These are phyloP conservation scores for Corythaeola cristata DNA, from an alignment of 2,113 vertebrate genomes.

Conservation along the genomic window DNA sequence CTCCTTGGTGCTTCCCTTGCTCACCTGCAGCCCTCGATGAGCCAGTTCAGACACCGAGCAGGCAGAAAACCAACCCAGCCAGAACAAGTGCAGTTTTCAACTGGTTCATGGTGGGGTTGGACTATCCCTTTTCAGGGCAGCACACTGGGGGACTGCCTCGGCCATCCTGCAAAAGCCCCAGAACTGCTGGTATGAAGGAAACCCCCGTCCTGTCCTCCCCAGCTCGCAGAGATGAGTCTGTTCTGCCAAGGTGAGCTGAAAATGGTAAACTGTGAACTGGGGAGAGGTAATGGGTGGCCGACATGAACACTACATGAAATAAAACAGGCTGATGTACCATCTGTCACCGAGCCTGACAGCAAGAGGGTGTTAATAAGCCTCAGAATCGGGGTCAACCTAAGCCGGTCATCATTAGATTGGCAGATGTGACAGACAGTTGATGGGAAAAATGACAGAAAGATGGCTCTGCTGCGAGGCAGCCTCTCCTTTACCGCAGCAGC, in stretches of 20 bases:
- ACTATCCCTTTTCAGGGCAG: not conserved
- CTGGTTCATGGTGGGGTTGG: not conserved
- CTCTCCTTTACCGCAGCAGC: not conserved
- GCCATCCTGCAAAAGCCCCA: not conserved
- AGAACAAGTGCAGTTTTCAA: not conserved
- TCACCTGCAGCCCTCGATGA: not conserved
- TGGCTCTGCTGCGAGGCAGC: not conserved
- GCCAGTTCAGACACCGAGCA: not conserved
- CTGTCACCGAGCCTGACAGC: constrained; percentile 32
- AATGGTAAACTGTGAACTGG: not conserved
- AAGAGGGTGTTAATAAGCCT: constrained; percentile 44
- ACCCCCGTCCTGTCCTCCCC: fast-evolving
- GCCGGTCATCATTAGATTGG: constrained; percentile 15
- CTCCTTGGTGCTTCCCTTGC: not conserved
- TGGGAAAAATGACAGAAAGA: constrained; percentile 2
- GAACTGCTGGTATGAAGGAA: not conserved
- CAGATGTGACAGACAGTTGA: constrained; percentile 27
- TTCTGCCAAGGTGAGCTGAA: not conserved
- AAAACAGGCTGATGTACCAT: constrained; percentile 15
- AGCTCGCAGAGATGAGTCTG: not conserved
- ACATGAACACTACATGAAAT: not conserved
- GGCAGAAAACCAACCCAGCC: not conserved
- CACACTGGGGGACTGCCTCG: fast-evolving
- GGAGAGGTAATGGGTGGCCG: not conserved
- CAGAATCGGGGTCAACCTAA: constrained; percentile 42